These are phyloP conservation scores for Girardinus metallicus DNA, from an alignment of 2,797 vertebrate genomes.

Conservation along the genomic window DNA sequence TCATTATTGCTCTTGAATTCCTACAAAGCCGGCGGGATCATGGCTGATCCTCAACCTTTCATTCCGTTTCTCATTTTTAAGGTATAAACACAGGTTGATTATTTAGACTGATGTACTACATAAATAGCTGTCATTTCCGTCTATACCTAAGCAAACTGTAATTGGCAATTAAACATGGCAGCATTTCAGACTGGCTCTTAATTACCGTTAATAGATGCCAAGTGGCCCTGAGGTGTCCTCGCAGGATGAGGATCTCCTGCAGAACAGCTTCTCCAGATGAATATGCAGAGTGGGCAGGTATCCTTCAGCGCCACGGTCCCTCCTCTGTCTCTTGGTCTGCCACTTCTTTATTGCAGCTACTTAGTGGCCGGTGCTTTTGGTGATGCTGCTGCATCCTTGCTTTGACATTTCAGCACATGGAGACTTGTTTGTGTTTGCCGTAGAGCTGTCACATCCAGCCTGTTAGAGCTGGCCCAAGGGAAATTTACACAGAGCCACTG, in stretches of 20 bases:
- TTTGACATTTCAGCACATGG: slow-evolving; percentile 47
- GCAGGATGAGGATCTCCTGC: slow-evolving; percentile 49
- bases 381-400: slow-evolving; percentile 39
- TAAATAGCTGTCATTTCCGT: slow-evolving; percentile 79
- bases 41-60: slow-evolving; percentile 56
- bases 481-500: slow-evolving; percentile 58
- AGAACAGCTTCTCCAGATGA: slow-evolving; percentile 61
- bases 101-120: slow-evolving; percentile 72
- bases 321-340: slow-evolving; percentile 38
- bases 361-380: slow-evolving; percentile 15
- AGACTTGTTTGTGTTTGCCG: slow-evolving; percentile 62
- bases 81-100: slow-evolving; percentile 65
- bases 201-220: slow-evolving; percentile 80
- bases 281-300: slow-evolving; percentile 72
- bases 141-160: slow-evolving; percentile 77
- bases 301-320: slow-evolving; percentile 36
- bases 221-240: slow-evolving; percentile 71
- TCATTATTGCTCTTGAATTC: slow-evolving; percentile 76
- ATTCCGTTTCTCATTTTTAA: slow-evolving; percentile 54
- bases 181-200: slow-evolving; percentile 78
- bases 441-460: slow-evolving; percentile 67
- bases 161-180: slow-evolving; percentile 82
- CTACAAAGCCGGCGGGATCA: slow-evolving; percentile 56
- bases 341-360: slow-evolving; percentile 58
- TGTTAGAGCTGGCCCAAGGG: slow-evolving; percentile 63